These are phyloP conservation scores for Macrobrachium nipponense DNA, from an alignment of 1,140 invertebrate genomes.

Conservation along the genomic window DNA sequence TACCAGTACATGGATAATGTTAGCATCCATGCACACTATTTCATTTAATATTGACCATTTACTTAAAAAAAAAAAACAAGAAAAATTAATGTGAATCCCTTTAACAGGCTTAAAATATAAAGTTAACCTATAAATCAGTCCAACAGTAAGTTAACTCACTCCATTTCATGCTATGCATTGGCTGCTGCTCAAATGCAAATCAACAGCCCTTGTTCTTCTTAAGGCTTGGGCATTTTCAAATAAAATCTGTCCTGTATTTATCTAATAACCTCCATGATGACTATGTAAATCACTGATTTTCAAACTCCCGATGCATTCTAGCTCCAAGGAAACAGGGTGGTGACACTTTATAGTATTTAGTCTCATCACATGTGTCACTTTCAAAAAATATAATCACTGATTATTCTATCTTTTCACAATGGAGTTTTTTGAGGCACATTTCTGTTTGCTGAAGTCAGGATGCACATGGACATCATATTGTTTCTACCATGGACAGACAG, in stretches of 20 bases:
- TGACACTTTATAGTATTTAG: too few relatives aligned
- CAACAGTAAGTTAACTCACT: too few relatives aligned
- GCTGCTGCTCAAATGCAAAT: too few relatives aligned
- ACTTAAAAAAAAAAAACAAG: too few relatives aligned
- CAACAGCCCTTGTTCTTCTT: too few relatives aligned
- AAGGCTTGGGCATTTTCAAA: too few relatives aligned
- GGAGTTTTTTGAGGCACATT: constrained; percentile 38
- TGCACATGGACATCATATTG: constrained; percentile 36
- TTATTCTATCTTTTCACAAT: constrained; percentile 30
- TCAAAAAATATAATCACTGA: constrained; percentile 20
- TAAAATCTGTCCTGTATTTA: background rate
- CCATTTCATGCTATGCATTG: too few relatives aligned
- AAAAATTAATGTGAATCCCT: too few relatives aligned
- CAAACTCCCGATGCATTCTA: background rate
- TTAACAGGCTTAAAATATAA: constrained; percentile 8
- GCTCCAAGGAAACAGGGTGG: too few relatives aligned
- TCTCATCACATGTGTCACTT: background rate
- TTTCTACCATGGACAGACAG: constrained; percentile 53
- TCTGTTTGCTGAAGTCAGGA: constrained; percentile 38
- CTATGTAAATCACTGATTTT: background rate
- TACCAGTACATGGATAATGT: too few relatives aligned
- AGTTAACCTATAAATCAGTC: background rate
- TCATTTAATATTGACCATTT: too few relatives aligned
- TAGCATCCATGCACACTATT: too few relatives aligned
- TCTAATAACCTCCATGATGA: background rate